Evolutionary conservation across 2,888 invertebrate genomes (phyloP).

Genomic region (Cryptocephalus primarius): DNA sequence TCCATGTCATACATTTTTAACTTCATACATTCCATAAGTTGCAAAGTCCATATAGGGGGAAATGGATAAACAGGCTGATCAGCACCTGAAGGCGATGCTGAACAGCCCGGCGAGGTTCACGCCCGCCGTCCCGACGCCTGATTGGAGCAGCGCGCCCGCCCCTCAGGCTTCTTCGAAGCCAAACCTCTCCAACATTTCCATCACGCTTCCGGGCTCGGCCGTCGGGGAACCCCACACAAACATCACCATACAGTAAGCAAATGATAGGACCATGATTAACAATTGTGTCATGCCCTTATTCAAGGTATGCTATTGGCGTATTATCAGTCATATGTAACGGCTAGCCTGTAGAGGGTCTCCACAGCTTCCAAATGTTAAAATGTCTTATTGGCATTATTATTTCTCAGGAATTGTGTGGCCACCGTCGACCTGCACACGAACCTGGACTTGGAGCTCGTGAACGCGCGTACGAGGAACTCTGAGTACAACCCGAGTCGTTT

Average conservation of each 20-base stretch:
- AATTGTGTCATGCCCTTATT: too few relatives aligned
- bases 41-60: constrained; percentile 4
- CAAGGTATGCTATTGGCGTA: too few relatives aligned
- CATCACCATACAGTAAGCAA: constrained; percentile 36
- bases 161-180: neutral
- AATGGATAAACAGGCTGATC: constrained; percentile 18
- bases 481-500: constrained; percentile 77
- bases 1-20: too few relatives aligned
- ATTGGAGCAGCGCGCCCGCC: constrained; percentile 27
- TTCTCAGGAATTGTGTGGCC: constrained; percentile 57
- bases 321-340: too few relatives aligned
- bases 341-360: too few relatives aligned
- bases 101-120: constrained; percentile 33
- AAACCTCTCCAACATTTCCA: constrained; percentile 19
- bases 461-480: constrained; percentile 68
- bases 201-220: constrained; percentile 28
- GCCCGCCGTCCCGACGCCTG: constrained; percentile 35
- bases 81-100: constrained; percentile 33
- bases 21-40: too few relatives aligned
- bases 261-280: too few relatives aligned
- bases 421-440: constrained; percentile 66
- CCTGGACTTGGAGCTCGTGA: constrained; percentile 61
- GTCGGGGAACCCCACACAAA: constrained; percentile 44
- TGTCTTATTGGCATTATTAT: neutral
- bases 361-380: too few relatives aligned